Evolutionary conservation across 1,140 invertebrate genomes (phyloP).

Genomic region (Diploscapter pachys): DNA sequence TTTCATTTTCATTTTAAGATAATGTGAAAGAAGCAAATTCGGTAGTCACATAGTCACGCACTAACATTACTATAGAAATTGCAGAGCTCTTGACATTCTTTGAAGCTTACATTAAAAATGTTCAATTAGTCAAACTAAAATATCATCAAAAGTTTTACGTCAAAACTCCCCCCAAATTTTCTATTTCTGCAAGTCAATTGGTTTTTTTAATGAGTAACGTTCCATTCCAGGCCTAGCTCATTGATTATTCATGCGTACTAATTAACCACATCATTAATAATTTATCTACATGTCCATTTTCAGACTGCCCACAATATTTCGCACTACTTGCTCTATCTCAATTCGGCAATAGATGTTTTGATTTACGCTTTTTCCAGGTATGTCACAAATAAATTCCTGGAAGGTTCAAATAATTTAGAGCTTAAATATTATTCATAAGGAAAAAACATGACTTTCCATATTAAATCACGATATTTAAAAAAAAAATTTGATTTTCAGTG

Average conservation of each 20-base stretch:
- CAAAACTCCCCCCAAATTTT: too few relatives aligned
- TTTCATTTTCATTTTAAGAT: background rate
- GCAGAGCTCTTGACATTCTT: too few relatives aligned
- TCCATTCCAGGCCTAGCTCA: background rate
- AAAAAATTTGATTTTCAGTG: conserved; percentile 42
- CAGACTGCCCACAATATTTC: conserved; percentile 48
- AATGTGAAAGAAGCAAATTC: too few relatives aligned
- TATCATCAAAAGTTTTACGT: too few relatives aligned
- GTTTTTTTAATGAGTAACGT: background rate
- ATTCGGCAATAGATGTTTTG: conserved; percentile 55
- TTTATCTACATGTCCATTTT: conserved; percentile 2
- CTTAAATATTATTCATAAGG: background rate
- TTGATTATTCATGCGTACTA: background rate
- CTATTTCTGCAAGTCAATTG: background rate
- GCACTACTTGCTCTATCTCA: conserved; percentile 57
- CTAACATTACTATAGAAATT: too few relatives aligned
- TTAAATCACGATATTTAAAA: conserved; percentile 11
- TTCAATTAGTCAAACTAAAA: too few relatives aligned
- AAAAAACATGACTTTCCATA: conserved; percentile 7
- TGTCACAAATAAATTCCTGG: background rate
- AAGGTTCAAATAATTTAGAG: background rate
- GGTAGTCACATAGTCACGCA: too few relatives aligned
- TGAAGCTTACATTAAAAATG: too few relatives aligned
- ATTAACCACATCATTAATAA: conserved; percentile 1
- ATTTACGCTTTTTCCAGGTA: conserved; percentile 59